phyloP scores from a whole-genome alignment of 2,888 invertebrate genomes.

The Epirrita christyi region DNA sequence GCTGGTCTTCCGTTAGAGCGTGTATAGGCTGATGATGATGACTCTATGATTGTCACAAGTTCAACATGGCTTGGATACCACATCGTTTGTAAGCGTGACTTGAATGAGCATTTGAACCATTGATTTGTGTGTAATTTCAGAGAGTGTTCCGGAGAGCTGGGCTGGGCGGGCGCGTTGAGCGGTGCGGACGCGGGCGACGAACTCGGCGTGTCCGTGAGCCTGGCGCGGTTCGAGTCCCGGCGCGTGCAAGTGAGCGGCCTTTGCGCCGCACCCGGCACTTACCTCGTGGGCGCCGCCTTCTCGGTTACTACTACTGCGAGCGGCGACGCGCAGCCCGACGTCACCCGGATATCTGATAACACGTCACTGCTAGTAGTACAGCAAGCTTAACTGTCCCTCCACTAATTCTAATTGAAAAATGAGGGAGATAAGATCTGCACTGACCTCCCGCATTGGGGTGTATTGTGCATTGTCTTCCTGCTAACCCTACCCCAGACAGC shows the following conservation, averaged over 20 bases:
- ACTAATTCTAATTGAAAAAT: no score
- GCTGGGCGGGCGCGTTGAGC: constrained; percentile 77
- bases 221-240: constrained; percentile 80
- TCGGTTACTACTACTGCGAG: constrained; percentile 57
- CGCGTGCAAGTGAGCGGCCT: constrained; percentile 86
- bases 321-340: constrained; percentile 41
- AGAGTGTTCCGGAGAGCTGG: constrained; percentile 63
- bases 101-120: no score
- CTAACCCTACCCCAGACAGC: no score
- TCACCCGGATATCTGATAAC: constrained; percentile 59
- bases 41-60: no score
- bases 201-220: constrained; percentile 67
- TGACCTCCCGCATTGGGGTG: no score
- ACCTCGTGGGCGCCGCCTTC: constrained; percentile 87
- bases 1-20: no score
- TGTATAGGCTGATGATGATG: no score
- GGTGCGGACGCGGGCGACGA: constrained; percentile 68
- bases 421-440: no score
- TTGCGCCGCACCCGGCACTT: constrained; percentile 87
- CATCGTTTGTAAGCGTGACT: no score
- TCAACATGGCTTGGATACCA: no score
- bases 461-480: no score
- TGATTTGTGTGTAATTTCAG: constrained; percentile 57
- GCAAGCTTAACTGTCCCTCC: constrained; percentile 49
- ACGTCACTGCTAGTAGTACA: constrained; percentile 71